These are phyloP conservation scores for Euclidia mi DNA, from an alignment of 2,888 invertebrate species.

Conservation along the genomic window DNA sequence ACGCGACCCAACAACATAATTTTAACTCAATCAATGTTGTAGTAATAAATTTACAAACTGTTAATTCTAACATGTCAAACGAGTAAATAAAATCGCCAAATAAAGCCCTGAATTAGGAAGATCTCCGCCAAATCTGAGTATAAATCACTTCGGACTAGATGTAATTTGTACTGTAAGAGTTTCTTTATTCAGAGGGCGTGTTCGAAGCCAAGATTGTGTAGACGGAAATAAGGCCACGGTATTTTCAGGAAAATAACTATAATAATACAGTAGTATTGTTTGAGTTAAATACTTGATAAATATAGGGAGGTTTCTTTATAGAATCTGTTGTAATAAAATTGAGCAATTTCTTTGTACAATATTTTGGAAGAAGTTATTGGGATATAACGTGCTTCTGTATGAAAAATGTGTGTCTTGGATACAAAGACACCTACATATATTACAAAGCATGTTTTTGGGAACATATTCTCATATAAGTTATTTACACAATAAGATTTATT, in stretches of 20 bases:
- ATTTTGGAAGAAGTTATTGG: too few relatives aligned
- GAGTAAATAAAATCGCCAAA: conserved; percentile 14
- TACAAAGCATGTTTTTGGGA: too few relatives aligned
- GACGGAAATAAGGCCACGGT: conserved; percentile 3
- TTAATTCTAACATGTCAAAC: conserved; percentile 29
- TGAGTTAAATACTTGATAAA: not conserved
- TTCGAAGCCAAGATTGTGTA: conserved; percentile 11
- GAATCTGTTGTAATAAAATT: not conserved
- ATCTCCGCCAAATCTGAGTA: too few relatives aligned
- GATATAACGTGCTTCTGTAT: too few relatives aligned
- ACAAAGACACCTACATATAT: too few relatives aligned
- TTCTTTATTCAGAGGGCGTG: conserved; percentile 32
- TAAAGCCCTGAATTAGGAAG: conserved; percentile 35
- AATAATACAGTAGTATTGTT: not conserved
- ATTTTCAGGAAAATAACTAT: conserved; percentile 7
- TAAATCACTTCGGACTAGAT: conserved; percentile 48
- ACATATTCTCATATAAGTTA: too few relatives aligned
- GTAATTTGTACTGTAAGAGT: conserved; percentile 47
- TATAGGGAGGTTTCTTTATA: not conserved
- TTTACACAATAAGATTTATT: too few relatives aligned
- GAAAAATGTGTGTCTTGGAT: too few relatives aligned
- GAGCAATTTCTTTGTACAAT: too few relatives aligned
- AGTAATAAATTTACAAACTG: conserved; percentile 36
- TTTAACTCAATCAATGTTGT: conserved; percentile 29
- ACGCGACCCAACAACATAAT: conserved; percentile 16